Evolutionary conservation across 2,113 vertebrate genomes (phyloP).

Genomic region (Oryzias celebensis): DNA sequence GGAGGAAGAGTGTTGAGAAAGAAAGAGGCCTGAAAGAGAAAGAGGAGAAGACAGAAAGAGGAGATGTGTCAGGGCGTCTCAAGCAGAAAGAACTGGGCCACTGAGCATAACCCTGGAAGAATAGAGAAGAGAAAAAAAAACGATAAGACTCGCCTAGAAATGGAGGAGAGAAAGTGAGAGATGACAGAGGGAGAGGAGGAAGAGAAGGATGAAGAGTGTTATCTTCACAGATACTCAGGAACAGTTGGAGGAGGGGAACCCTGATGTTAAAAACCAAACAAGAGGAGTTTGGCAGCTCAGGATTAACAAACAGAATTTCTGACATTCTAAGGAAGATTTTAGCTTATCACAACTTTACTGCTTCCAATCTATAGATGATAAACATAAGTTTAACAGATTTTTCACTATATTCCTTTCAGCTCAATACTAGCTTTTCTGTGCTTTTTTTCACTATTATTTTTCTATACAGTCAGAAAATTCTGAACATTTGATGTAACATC

Average conservation of each 20-base stretch:
- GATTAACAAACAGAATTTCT: too few species aligned
- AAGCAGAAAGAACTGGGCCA: slow-evolving; percentile 69
- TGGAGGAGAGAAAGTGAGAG: slow-evolving; percentile 26
- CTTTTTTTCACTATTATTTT: too few species aligned
- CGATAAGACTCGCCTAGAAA: slow-evolving; percentile 59
- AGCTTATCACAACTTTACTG: too few species aligned
- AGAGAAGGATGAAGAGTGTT: slow-evolving; percentile 33
- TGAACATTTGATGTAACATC: too few species aligned
- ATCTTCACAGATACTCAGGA: slow-evolving; percentile 33
- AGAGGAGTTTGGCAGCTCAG: slow-evolving; percentile 24
- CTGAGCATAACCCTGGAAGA: slow-evolving; percentile 61
- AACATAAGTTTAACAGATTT: too few species aligned
- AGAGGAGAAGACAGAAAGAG: slow-evolving; percentile 28
- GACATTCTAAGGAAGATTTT: too few species aligned
- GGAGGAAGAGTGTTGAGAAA: slow-evolving; percentile 12
- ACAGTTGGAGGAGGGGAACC: slow-evolving; percentile 41
- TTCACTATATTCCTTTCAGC: too few species aligned
- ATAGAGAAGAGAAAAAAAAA: slow-evolving; percentile 37
- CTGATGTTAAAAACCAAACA: slow-evolving; percentile 36
- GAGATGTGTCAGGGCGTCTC: slow-evolving; percentile 44
- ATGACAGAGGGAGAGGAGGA: slow-evolving; percentile 48
- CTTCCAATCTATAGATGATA: too few species aligned
- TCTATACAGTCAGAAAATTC: too few species aligned
- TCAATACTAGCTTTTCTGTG: too few species aligned
- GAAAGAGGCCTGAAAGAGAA: slow-evolving; percentile 12